Evolutionary conservation across 2,797 vertebrate species (phyloP), one percentile per base, ranked within the genome.

Genomic region (Myotis myotis): DNA sequence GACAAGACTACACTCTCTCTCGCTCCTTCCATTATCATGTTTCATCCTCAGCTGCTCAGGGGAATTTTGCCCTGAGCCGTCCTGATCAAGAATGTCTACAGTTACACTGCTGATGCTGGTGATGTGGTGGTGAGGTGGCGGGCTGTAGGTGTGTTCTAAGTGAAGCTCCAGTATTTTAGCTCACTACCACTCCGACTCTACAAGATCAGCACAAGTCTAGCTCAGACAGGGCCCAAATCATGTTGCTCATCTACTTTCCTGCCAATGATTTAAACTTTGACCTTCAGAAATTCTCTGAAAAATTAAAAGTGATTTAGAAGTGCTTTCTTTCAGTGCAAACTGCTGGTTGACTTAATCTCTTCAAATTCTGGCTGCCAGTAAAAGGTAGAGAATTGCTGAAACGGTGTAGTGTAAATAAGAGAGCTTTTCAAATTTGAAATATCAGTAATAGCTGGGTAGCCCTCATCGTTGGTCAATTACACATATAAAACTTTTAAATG

Each of bases 231-330:
- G 28, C 10, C 44, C 19, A 57, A 81, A 47, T 51, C 33, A 90
- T 88, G 86, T 79, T 92, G 53, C 92, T 95, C 93, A 55, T 78
- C 17, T 81, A 60, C n/a, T 89, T 55, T 64, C 47, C 66, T 94
- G 80, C 49, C 96, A 70, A 19, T 22, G 72, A 33, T 6, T 95
- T 97, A 78, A 90, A 87, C 87, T 44, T 28, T 94, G 60, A 96
- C 41, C 88, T 95, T 95, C 33, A 87, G 88, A 72, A 96, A 96
- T 89, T 93, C 87, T 3, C 87, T 75, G 93, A 81, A 95, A 85
- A 76, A 96, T 86, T 80, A 94, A 90, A 91, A 82, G 57, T 44
- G 92, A 79, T 57, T 95, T 84, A 90, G 38, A 78, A 87, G 93
- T 96, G 49, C 72, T 91, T 95, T 92, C 44, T 94, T 94, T 82